Evolutionary conservation across 2,888 invertebrate genomes (phyloP), one percentile per base, ranked within the genome.

Genomic region (Tipula lateralis): DNA sequence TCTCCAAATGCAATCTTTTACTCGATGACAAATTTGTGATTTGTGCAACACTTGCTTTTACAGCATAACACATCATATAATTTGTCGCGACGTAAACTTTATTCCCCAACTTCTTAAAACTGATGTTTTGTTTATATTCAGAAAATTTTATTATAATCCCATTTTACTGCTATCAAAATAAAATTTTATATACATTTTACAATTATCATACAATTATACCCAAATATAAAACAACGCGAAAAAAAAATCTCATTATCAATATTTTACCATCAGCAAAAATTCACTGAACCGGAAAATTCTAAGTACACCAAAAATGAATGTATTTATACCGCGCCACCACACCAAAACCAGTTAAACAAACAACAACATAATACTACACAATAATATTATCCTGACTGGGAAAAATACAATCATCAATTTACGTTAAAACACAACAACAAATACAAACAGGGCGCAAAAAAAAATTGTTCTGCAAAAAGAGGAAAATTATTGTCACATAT

Each of bases 191-290:
- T 66, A 66, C 66, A 66, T 24, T 66, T 66, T 66, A 66, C 66
- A 66, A 66, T 66, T 66, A 66, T 66, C 66, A 66, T 66, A 66
- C 66, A 66, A 66, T 66, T 66, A 66, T 66, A 66, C 24, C 7
- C 24, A 66, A 66, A 66, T 66, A 66, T 66, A 66, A 66, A 66
- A 66, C 66, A 66, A 66, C 66, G 66, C 66, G 66, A 66, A 66
- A 66, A 66, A 66, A 66, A 66, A 66, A 66, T 66, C 66, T 66
- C 66, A 66, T 66, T 66, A 66, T 66, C 66, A 66, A 66, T 66
- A 66, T 66, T 66, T 66, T 66, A 66, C 66, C 66, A 66, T 66
- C 66, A 66, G 66, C 66, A 66, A 66, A 66, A 66, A 66, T 66
- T 66, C 66, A 66, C 66, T 66, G 66, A 66, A 66, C 66, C 24